Conservation (phyloP, 2,113 vertebrate genomes). For the Andinoacara biseriatus region DNA sequence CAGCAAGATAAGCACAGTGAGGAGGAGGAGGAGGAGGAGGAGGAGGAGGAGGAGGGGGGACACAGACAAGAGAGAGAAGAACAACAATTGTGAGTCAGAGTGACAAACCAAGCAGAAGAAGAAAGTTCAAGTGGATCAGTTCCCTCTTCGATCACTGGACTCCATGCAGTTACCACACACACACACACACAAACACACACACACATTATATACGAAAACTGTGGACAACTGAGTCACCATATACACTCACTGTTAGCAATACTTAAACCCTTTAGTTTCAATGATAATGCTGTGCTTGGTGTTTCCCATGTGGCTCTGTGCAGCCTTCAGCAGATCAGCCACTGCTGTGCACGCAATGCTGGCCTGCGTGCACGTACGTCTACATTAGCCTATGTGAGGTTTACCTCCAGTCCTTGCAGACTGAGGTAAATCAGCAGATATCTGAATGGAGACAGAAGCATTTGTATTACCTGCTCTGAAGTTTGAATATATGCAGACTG, state of each 20-base stretch:
- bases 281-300: background rate
- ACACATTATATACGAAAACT: no score
- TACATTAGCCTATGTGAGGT: background rate
- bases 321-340: background rate
- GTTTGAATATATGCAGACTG: background rate
- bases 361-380: background rate
- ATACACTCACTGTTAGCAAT: background rate
- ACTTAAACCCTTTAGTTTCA: background rate
- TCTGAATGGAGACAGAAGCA: background rate
- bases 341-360: no score
- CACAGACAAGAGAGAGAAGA: constrained; percentile 42
- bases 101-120: constrained; percentile 1
- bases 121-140: background rate
- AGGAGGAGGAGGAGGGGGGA: constrained; percentile 25
- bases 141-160: background rate
- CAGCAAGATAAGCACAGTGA: constrained; percentile 55
- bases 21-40: constrained; percentile 12
- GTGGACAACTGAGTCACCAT: background rate
- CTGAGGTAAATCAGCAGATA: background rate
- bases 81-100: constrained; percentile 49
- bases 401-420: background rate
- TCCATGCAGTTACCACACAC: background rate
- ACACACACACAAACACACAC: background rate
- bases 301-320: background rate
- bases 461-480: background rate